phyloP scores from a whole-genome alignment of 2,113 vertebrate species.

The Brachyhypopomus occidentalis region DNA sequence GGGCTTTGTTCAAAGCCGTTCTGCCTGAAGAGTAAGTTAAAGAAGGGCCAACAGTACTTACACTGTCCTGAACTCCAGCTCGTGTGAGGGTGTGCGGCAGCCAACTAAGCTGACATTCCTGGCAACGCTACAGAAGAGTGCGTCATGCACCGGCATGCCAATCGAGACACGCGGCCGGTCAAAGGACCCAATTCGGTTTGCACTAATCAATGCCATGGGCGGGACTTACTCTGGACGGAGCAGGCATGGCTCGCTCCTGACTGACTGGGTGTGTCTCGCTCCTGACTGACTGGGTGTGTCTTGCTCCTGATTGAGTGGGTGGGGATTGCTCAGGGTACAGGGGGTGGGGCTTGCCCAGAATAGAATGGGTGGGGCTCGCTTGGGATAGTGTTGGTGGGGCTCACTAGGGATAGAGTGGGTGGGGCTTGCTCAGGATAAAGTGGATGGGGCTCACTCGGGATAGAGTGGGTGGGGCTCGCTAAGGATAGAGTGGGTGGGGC shows the following conservation, averaged over 20 bases:
- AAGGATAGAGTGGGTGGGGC: constrained; percentile 28
- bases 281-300: too few relatives aligned
- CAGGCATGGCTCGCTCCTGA: too few relatives aligned
- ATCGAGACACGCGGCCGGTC: constrained; percentile 26
- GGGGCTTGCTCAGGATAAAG: constrained; percentile 42
- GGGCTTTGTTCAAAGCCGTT: neutral
- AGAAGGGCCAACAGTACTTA: constrained; percentile 22
- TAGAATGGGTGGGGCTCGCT: too few relatives aligned
- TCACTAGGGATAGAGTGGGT: too few relatives aligned
- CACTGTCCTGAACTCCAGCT: constrained; percentile 9
- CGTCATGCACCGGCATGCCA: constrained; percentile 18
- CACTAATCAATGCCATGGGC: constrained; percentile 43
- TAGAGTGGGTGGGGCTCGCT: too few relatives aligned
- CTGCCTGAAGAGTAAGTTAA: neutral
- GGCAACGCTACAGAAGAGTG: constrained; percentile 41
- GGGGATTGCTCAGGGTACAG: too few relatives aligned
- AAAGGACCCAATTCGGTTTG: constrained; percentile 36
- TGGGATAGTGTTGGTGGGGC: too few relatives aligned
- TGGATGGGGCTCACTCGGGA: constrained; percentile 66
- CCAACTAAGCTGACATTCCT: constrained; percentile 8
- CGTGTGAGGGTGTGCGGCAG: neutral
- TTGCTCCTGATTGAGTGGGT: too few relatives aligned
- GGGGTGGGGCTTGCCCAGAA: too few relatives aligned
- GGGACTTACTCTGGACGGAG: too few relatives aligned
- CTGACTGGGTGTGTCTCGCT: too few relatives aligned